phyloP scores from a whole-genome alignment of 2,888 invertebrate genomes.

The Eucriotettix oculatus region DNA sequence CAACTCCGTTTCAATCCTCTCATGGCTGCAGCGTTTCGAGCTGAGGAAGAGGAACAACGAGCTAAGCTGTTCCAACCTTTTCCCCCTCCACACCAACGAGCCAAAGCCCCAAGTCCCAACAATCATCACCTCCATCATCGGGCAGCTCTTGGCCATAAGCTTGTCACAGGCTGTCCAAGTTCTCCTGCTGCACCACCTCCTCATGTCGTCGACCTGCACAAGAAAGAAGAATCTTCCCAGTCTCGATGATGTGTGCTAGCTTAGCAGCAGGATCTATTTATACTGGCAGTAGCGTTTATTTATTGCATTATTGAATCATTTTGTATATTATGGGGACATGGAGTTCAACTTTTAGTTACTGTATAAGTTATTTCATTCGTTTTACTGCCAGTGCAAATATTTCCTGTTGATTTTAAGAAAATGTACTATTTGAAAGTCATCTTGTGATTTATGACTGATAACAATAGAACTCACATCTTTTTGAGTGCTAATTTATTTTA shows the following conservation, averaged over 20 bases:
- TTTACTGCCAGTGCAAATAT: not conserved
- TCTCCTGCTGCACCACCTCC: not conserved
- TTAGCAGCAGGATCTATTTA: too few species aligned
- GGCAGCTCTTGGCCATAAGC: conserved; percentile 3
- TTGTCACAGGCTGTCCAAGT: conserved; percentile 2
- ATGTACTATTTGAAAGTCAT: not conserved
- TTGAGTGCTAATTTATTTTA: conserved; percentile 13
- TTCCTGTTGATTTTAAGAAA: not conserved
- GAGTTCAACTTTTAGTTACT: too few species aligned
- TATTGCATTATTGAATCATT: not conserved
- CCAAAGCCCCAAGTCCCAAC: conserved; percentile 37
- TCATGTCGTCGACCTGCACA: conserved; percentile 11
- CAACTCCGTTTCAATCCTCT: conserved; percentile 54
- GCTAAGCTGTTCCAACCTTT: conserved; percentile 51
- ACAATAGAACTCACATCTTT: conserved; percentile 5
- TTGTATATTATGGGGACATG: not conserved
- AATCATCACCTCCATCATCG: conserved; percentile 20
- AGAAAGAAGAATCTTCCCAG: conserved; percentile 13
- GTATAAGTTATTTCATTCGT: not conserved
- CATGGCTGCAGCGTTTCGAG: conserved; percentile 52
- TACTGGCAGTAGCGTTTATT: not conserved
- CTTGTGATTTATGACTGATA: conserved; percentile 2
- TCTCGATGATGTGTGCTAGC: conserved; percentile 9
- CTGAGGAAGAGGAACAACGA: conserved; percentile 52
- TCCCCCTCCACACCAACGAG: conserved; percentile 33